Percentiles rank a stretch among this genome's conserved stretches.
phyloP scores from a whole-genome alignment of 64 coral and sea anemone species.

The Stichodactyla mertensii region DNA sequence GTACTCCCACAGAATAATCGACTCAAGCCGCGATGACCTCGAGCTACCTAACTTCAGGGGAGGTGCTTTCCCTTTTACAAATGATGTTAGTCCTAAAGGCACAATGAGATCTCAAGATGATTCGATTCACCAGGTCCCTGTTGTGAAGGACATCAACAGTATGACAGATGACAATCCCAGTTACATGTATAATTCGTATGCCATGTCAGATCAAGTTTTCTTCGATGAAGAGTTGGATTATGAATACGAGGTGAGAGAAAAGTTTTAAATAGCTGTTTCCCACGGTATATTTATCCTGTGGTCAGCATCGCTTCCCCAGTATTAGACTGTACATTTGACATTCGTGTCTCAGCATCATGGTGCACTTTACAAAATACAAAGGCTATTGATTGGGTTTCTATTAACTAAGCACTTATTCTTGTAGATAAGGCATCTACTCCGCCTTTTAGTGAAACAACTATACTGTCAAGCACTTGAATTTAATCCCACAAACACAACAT shows the following conservation, averaged over 20 bases:
- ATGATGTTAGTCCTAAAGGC: conserved; percentile 48
- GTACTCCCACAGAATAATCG: conserved; percentile 72
- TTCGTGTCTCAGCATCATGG: neutral
- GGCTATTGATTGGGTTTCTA: neutral
- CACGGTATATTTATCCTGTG: conserved; percentile 13
- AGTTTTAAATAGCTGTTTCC: conserved; percentile 16
- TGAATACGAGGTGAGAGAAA: conserved; percentile 79
- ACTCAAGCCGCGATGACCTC: conserved; percentile 81
- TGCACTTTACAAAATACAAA: neutral
- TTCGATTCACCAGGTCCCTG: conserved; percentile 47
- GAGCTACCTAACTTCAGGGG: conserved; percentile 66
- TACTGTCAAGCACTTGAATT: conserved; percentile 7
- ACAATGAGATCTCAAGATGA: conserved; percentile 50
- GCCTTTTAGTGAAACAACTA: neutral
- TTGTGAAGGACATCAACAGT: conserved; percentile 74
- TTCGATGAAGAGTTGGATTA: conserved; percentile 94
- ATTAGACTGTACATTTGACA: conserved; percentile 3
- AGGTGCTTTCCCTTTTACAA: conserved; percentile 39
- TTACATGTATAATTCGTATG: conserved; percentile 36
- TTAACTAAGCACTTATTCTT: conserved; percentile 2
- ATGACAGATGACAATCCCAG: conserved; percentile 80
- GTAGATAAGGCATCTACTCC: neutral
- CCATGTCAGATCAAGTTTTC: conserved; percentile 90
- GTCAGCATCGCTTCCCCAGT: neutral
- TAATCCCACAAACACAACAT: conserved; percentile 10